Conservation (phyloP, 2,113 vertebrate species). For the Protobothrops mucrosquamatus region DNA sequence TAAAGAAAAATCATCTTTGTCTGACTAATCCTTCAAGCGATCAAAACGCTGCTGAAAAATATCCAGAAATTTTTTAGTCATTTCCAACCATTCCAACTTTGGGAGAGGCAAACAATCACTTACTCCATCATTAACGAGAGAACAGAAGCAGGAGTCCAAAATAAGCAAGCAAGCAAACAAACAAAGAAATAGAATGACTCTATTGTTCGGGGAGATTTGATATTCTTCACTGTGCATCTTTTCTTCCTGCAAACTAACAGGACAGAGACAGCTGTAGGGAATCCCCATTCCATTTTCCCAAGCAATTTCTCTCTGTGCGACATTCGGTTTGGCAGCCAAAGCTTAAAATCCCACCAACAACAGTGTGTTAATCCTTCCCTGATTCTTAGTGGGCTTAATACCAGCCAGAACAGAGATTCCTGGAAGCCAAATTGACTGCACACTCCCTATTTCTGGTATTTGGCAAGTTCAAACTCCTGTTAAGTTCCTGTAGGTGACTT, state of each 20-base stretch:
- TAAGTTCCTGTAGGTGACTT: not conserved
- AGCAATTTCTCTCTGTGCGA: not conserved
- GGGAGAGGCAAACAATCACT: not conserved
- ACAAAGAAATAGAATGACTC: not conserved
- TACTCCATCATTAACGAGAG: not conserved
- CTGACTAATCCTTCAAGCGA: not conserved
- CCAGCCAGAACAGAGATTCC: not conserved
- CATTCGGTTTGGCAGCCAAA: not conserved
- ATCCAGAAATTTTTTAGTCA: not conserved
- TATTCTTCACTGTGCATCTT: not conserved
- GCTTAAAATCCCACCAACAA: not conserved
- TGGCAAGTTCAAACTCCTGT: not conserved
- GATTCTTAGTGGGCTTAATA: constrained; percentile 4
- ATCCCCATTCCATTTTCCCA: not conserved
- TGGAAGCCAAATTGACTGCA: not conserved
- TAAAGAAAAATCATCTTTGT: not conserved
- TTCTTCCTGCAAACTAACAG: not conserved
- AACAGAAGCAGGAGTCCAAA: not conserved
- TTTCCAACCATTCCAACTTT: not conserved
- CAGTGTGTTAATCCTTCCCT: not conserved
- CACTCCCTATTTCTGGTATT: not conserved
- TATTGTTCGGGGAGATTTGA: not conserved
- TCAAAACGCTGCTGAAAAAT: not conserved
- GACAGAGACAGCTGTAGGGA: not conserved
- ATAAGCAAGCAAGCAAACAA: not conserved